Conservation (phyloP, 1,140 invertebrate species). For the Argopecten irradians region DNA sequence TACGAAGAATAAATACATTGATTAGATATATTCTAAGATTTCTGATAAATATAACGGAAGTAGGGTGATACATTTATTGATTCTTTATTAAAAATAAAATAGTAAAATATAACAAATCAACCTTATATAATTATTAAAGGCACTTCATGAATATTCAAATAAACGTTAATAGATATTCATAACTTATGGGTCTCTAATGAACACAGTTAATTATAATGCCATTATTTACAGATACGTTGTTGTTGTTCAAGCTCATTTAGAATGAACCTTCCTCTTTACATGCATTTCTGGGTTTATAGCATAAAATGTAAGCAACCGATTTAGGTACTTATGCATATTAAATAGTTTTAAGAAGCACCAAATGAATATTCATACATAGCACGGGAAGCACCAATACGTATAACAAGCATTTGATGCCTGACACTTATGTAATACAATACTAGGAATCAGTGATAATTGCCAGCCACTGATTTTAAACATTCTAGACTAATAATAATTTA, state of each 20-base stretch:
- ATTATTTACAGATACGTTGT: background rate
- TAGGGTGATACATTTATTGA: background rate
- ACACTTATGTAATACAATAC: background rate
- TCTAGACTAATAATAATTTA: background rate
- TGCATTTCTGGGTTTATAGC: background rate
- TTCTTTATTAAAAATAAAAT: slow-evolving; percentile 1
- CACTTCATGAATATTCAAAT: slow-evolving; percentile 10
- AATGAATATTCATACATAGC: background rate
- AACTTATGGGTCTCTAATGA: background rate
- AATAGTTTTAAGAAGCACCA: background rate
- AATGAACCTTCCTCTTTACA: background rate
- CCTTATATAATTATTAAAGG: slow-evolving; percentile 17
- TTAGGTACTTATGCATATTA: background rate
- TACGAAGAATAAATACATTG: no score
- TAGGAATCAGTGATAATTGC: background rate
- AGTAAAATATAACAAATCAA: slow-evolving; percentile 23
- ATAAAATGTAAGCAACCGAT: background rate
- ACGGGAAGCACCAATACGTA: background rate
- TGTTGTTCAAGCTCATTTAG: background rate
- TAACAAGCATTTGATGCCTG: background rate
- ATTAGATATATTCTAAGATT: no score
- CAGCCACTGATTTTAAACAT: background rate
- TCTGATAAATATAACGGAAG: no score
- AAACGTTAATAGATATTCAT: background rate
- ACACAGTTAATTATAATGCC: background rate